Base-by-base conservation (phyloP, 2,113 vertebrate genomes). In the Oriolus oriolus region DNA sequence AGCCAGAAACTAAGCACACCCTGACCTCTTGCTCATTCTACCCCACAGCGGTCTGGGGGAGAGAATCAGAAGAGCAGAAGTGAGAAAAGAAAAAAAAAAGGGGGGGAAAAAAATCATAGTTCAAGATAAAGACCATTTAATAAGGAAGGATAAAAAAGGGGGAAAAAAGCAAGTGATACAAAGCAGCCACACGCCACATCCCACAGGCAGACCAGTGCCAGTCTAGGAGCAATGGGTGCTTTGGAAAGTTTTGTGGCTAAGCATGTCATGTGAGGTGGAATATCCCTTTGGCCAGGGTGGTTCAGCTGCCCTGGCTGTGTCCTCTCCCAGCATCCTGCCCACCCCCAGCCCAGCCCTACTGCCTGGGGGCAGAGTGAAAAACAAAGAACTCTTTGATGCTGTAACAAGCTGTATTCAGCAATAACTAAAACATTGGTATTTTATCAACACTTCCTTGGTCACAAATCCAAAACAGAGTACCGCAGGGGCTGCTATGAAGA, bases 111-210 rank as follows among this genome's bases (percentile, higher is more conserved):
- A 54, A 41, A 15, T 22, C 11, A 4, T 70, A 39, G 13, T 69
- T 89, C 13, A 45, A 78, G 42, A 47, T 56, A 27, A 61, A 60
- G 13, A 24, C 14, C 50, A 17, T 64, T 89, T 28, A 80, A 52
- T 23, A 53, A 50, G 5, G 2, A 61, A 85, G 26, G 9, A 53
- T 44, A 74, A 77, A 77, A 76, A 39, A 8, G 2, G 2, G 4
- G 21, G 1, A 0, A 2, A 47, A 11, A 61, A 7, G 0, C 21
- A 73, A 45, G 5, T 37, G 13, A 33, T 57, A n/a, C 11, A 39
- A 64, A 63, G 26, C 6, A 70, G 10, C 18, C 1, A 0, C 13
- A 14, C 3, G 7, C 8, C 30, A 22, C 77, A 56, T 61, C 22
- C n/a, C 42, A 24, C 19, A 22, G 53, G 59, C 13, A 84, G 60